Evolutionary conservation across 2,113 vertebrate species (phyloP).

Genomic region (Solea solea): DNA sequence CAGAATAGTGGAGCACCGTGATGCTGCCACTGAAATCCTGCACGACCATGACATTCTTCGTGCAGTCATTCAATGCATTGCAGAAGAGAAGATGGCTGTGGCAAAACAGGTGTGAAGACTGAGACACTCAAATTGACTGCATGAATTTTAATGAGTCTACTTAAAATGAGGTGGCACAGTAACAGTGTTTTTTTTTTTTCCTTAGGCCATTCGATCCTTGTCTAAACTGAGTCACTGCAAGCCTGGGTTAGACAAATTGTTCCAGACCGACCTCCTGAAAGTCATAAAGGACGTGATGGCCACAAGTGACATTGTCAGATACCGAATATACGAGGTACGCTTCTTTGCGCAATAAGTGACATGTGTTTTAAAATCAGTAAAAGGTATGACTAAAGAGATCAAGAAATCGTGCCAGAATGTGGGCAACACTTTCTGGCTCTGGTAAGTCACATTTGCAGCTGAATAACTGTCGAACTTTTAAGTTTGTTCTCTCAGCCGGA

Average conservation of each 20-base stretch:
- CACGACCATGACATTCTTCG: slow-evolving; percentile 83
- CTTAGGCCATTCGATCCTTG: slow-evolving; percentile 88
- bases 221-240: slow-evolving; percentile 84
- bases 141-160: neutral
- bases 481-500: neutral
- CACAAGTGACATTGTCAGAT: slow-evolving; percentile 88
- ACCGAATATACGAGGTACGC: slow-evolving; percentile 93
- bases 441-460: neutral
- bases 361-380: neutral
- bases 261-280: slow-evolving; percentile 85
- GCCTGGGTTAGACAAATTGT: slow-evolving; percentile 88
- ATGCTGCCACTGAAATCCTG: slow-evolving; percentile 84
- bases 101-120: slow-evolving; percentile 90
- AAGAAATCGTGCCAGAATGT: neutral
- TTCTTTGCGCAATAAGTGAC: neutral
- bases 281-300: slow-evolving; percentile 90
- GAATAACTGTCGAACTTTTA: neutral
- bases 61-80: slow-evolving; percentile 87
- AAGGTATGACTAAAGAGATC: slow-evolving; percentile 6
- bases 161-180: neutral
- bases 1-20: slow-evolving; percentile 85
- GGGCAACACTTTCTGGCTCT: neutral
- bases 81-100: slow-evolving; percentile 89
- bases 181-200: slow-evolving; percentile 15
- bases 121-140: neutral